Evolutionary conservation across 1,140 invertebrate species (phyloP), one percentile per base, ranked within the genome.

Genomic region (Ips nitidus): DNA sequence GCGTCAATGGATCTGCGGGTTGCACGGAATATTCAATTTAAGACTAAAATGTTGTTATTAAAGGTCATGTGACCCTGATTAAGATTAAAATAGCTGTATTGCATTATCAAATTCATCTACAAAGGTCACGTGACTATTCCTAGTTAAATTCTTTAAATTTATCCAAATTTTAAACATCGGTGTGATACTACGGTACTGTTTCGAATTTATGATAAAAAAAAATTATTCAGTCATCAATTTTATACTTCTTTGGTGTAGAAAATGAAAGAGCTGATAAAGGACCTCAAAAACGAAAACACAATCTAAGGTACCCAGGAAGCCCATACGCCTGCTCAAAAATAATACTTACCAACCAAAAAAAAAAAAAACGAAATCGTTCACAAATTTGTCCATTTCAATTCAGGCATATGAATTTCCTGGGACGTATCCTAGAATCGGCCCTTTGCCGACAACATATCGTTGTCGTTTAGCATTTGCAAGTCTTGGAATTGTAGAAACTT

Each of bases 401-500:
- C 76, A 41, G 75, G 74, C 72, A 78, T 75, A 75, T 81, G 77
- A 83, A 88, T 88, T 84, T 87, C 86, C 85, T 86, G 86, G 87
- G 89, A 88, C 79, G 86, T 89, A 85, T 91, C 89, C 89, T 92
- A 93, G 84, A 92, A 93, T 75, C 91, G 86, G 79, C 92, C 90
- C 78, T 93, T 93, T 6, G 87, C 87, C 42, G 87, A 85, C 43
- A 88, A 84, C 65, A 89, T 86, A 76, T 92, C 91, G 4, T 88
- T 82, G 71, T 93, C 91, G 74, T 92, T 90, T 1, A 95, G 82
- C 78, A 92, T 94, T 76, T 95, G 93, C 41, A 97, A 81, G 76
- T 96, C 94, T 80, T 95, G 92, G 39, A 96, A 82, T 76, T 96
- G 93, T 76, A 94, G 93, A 78, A 95, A 92, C 76, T 97, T 97